Conservation (phyloP, 2,113 vertebrate species). For the Rhinoderma darwinii region DNA sequence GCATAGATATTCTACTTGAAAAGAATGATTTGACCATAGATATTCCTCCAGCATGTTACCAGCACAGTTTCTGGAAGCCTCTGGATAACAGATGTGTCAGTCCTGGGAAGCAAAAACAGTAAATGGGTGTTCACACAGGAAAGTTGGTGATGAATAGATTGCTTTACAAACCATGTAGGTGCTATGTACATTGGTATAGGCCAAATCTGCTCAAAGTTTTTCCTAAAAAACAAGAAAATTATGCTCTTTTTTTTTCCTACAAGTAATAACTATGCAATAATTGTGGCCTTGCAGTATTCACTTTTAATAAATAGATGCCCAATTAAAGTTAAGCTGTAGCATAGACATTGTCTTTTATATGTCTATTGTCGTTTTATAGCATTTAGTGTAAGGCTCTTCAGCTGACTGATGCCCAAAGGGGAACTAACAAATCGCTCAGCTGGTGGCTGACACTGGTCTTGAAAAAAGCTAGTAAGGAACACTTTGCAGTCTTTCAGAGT, state of each 20-base stretch:
- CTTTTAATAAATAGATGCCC: constrained; percentile 71
- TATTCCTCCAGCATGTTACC: background rate
- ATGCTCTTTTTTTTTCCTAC: background rate
- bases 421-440: constrained; percentile 80
- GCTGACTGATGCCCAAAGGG: constrained; percentile 78
- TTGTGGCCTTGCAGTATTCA: constrained; percentile 71
- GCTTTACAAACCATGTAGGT: background rate
- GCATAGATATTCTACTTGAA: background rate
- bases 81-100: constrained; percentile 10
- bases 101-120: background rate
- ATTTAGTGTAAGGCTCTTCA: constrained; percentile 78
- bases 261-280: constrained; percentile 61
- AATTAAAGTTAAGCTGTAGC: constrained; percentile 74
- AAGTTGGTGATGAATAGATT: background rate
- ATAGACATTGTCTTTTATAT: constrained; percentile 73
- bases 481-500: constrained; percentile 87
- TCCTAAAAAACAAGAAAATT: background rate
- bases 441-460: constrained; percentile 82
- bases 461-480: constrained; percentile 80
- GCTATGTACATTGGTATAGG: background rate
- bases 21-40: background rate
- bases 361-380: constrained; percentile 76
- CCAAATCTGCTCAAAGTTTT: background rate
- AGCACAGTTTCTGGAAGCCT: background rate
- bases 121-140: background rate